Conservation (phyloP, 2,797 vertebrate species). For the Sebastes itinus region DNA sequence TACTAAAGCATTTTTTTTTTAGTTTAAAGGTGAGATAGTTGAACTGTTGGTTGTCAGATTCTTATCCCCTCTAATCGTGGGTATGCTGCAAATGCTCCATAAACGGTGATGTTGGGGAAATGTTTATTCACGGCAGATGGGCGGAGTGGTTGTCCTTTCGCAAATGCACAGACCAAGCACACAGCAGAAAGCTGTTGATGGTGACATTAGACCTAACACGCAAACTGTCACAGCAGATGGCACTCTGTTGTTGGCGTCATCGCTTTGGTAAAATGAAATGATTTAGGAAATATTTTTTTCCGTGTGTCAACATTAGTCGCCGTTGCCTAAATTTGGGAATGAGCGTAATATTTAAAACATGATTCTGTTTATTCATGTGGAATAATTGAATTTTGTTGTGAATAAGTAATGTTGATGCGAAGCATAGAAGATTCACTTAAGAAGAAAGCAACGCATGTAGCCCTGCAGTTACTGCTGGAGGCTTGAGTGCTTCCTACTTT, state of each 20-base stretch:
- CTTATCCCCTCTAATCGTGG: constrained; percentile 26
- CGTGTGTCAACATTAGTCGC: constrained; percentile 32
- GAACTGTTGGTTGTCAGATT: constrained; percentile 4
- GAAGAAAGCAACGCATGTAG: constrained; percentile 28
- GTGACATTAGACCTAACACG: constrained; percentile 52
- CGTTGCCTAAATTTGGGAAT: constrained; percentile 16
- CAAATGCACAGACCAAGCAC: constrained; percentile 50
- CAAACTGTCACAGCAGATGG: constrained; percentile 71
- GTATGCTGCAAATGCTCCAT: constrained; percentile 18
- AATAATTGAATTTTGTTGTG: constrained; percentile 60
- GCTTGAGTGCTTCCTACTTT: constrained; percentile 14
- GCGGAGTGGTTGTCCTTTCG: constrained; percentile 35
- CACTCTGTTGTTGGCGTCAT: constrained; percentile 44
- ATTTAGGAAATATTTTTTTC: constrained; percentile 28
- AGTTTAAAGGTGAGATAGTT: not conserved
- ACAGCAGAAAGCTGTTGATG: constrained; percentile 51
- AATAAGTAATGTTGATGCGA: constrained; percentile 50
- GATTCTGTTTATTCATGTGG: constrained; percentile 28
- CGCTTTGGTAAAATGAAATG: constrained; percentile 36
- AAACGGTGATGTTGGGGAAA: constrained; percentile 37
- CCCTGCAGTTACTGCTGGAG: constrained; percentile 36
- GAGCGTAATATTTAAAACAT: constrained; percentile 29
- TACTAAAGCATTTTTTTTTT: not conserved
- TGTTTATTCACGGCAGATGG: constrained; percentile 68
- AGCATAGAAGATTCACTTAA: constrained; percentile 33